A percentile compares a stretch with the other conserved stretches of the same genome.
phyloP scores from a whole-genome alignment of 2,797 vertebrate genomes.

The Pitangus sulphuratus region DNA sequence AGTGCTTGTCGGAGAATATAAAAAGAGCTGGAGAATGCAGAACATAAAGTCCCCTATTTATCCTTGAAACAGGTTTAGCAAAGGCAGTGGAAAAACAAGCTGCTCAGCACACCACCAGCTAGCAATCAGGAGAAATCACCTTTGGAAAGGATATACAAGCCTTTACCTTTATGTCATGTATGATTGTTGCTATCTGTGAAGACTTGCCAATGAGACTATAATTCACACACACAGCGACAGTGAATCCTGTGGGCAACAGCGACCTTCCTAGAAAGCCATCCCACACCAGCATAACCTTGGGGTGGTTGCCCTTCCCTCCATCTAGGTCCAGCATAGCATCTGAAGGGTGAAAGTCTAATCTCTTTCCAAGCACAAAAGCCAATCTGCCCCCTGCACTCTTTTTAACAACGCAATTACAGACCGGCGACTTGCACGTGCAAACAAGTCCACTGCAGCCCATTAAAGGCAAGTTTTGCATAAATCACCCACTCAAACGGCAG shows the following conservation, averaged over 20 bases:
- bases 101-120: not conserved
- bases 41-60: not conserved
- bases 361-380: slow-evolving; percentile 12
- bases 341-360: slow-evolving; percentile 27
- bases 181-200: not conserved
- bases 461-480: not conserved
- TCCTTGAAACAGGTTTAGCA: not conserved
- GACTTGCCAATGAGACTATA: not conserved
- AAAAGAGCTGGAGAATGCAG: not conserved
- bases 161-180: not conserved
- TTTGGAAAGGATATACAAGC: not conserved
- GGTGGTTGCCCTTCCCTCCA: not conserved
- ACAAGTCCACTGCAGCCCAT: not conserved
- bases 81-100: not conserved
- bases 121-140: not conserved
- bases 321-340: not conserved
- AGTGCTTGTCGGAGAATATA: not conserved
- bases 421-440: not conserved
- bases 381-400: not conserved
- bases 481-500: not conserved
- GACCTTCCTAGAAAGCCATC: not conserved
- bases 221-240: not conserved
- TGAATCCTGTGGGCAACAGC: not conserved
- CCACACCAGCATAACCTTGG: not conserved
- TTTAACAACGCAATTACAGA: not conserved